Base-by-base conservation (phyloP, 2,888 invertebrate species). In the Troides helena region DNA sequence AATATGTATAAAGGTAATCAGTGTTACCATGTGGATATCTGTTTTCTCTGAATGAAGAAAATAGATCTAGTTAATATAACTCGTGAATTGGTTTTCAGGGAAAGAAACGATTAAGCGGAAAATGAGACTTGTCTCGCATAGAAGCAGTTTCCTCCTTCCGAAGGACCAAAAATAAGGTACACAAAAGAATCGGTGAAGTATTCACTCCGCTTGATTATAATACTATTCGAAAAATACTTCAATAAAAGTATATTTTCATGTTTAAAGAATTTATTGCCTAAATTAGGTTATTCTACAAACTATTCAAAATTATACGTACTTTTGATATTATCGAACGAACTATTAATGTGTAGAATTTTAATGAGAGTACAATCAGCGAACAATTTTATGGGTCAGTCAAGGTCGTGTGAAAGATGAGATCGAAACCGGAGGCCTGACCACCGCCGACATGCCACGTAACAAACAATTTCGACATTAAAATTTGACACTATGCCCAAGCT, bases 401-500 rank as follows among this genome's bases (percentile, higher is more conserved):
- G 88, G 86, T 82, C 83, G 78, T 74, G 73, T 77, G 88, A 82
- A 88, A 90, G 82, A 82, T 84, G 87, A 91, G 80, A 84, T 77
- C 74, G 84, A 81, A 85, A 88, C 81, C 72, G 74, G 82, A 86
- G 80, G 79, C 76, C 77, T 78, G 78, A 72, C 78, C 78, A 80
- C 80, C 73, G 65, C 75, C 81, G 79, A 80, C 78, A 83, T 81
- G 84, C 84, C 84, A 86, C 82, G 84, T 85, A 87, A 85, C 85
- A 80, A 78, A 85, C 84, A 84, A 82, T 87, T 86, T 80, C 80
- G 77, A 84, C 86, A 88, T 85, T 84, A 88, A 89, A 90, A 92
- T 90, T 89, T 85, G 89, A 90, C 83, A 85, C 90, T 88, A 78
- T 73, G 77, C 76, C 77, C 77, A 77, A 76, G 80, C 75, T 77